These are phyloP conservation scores for Mustela lutreola DNA, from an alignment of 2,113 vertebrate genomes.

Conservation along the genomic window DNA sequence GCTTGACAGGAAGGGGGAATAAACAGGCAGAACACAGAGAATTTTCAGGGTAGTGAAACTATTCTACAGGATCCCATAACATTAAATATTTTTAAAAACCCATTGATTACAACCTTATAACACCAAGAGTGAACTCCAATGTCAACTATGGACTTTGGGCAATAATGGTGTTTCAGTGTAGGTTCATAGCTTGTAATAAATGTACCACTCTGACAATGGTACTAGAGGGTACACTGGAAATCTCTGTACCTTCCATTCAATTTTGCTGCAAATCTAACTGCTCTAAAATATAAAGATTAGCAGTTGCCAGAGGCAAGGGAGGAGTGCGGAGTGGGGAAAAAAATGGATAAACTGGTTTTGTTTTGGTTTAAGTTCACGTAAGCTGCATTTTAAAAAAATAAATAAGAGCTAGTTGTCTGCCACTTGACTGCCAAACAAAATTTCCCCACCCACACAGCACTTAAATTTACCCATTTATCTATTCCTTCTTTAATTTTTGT, in stretches of 20 bases:
- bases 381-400: neutral
- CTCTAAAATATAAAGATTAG: neutral
- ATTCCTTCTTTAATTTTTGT: slow-evolving; percentile 36
- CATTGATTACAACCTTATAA: neutral
- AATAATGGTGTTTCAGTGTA: neutral
- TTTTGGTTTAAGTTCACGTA: neutral
- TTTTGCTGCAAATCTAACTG: neutral
- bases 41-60: neutral
- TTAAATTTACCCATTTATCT: slow-evolving; percentile 44
- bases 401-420: neutral
- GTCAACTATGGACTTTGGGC: neutral
- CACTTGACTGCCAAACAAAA: neutral
- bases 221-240: neutral
- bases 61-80: neutral
- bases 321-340: neutral
- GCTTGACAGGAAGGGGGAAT: neutral
- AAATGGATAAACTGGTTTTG: neutral
- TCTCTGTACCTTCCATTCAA: neutral
- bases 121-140: neutral
- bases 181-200: neutral
- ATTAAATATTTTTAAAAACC: neutral
- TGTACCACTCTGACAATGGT: neutral
- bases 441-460: neutral
- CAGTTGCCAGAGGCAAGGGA: neutral
- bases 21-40: neutral